A percentile compares a stretch with the other conserved stretches of the same genome.
These are phyloP conservation scores for Calephelis virginiensis DNA, from an alignment of 1,140 invertebrate genomes.

Conservation along the genomic window DNA sequence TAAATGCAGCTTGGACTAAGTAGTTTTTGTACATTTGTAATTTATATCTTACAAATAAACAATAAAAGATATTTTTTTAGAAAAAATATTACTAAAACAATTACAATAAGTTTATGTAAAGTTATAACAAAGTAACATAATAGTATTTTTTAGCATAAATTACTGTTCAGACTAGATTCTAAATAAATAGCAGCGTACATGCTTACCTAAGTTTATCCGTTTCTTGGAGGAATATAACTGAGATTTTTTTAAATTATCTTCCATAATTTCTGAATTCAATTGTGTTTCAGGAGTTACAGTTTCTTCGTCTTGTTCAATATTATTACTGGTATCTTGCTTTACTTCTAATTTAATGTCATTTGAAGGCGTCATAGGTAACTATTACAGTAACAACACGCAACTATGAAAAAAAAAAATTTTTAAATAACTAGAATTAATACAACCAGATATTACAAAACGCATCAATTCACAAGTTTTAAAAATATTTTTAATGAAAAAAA, in stretches of 20 bases:
- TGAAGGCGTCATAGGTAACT: conserved; percentile 47
- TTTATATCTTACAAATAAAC: no score
- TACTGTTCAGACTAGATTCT: background rate
- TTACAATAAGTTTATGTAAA: no score
- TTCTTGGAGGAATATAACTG: conserved; percentile 49
- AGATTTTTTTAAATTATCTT: conserved; percentile 49
- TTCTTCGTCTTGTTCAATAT: conserved; percentile 37
- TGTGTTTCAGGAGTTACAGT: conserved; percentile 36
- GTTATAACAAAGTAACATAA: background rate
- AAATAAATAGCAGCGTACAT: conserved; percentile 1
- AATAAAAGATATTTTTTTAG: no score
- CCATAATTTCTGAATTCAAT: conserved; percentile 51
- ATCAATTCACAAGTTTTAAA: background rate
- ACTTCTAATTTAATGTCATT: conserved; percentile 39
- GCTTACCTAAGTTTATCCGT: conserved; percentile 49
- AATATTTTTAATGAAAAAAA: no score
- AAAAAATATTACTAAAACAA: no score
- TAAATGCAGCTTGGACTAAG: background rate
- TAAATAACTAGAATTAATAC: background rate
- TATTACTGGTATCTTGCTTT: conserved; percentile 34
- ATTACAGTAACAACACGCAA: background rate
- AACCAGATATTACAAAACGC: background rate
- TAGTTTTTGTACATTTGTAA: no score
- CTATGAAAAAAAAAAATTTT: background rate
- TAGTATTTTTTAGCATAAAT: conserved; percentile 1